Base-by-base conservation (phyloP, 92 coral and sea anemone species). In the Porites divaricata region DNA sequence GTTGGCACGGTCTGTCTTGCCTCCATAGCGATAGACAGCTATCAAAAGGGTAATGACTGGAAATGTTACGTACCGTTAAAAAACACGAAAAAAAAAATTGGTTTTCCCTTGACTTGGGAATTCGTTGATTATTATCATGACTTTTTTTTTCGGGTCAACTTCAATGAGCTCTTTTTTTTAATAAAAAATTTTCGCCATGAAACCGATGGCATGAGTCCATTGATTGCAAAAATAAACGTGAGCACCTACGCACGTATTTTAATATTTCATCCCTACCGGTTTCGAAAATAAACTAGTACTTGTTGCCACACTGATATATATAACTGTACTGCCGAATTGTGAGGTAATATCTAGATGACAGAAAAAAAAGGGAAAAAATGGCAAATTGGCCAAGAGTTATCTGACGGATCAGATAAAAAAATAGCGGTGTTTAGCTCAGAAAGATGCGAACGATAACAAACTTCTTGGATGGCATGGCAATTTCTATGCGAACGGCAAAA, bases 401-500 rank as follows among this genome's bases (percentile, higher is more conserved):
- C 41, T 28, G 25, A 6, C 6, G 6, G 65, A 12, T 67, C 52
- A 22, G 56, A 70, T 6, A 35, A 35, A 35, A 35, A 81, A 81
- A 71, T 48, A 70, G 77, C 78, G 58, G 68, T 70, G 78, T 71
- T 82, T 61, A 82, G 70, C 58, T 82, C 61, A 62, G 70, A 48
- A 26, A 70, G 61, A 59, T 70, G 17, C 14, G 23, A 82, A 48
- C 79, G 73, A 82, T 72, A n/a, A 45, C 72, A 21, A 52, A 21
- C 70, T 45, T 58, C 22, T 16, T 23, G 45, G 45, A 35, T 35
- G 5, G 6, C 11, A 19, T 16, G 49, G 78, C 70, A 49, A 82
- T 82, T 41, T 72, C 20, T 57, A 62, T 70, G 78, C 63, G 77
- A 56, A 21, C 75, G 52, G 50, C 52, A 66, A 41, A 48, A 78